Conservation (phyloP, 1,140 invertebrate genomes). For the Achroia grisella region DNA sequence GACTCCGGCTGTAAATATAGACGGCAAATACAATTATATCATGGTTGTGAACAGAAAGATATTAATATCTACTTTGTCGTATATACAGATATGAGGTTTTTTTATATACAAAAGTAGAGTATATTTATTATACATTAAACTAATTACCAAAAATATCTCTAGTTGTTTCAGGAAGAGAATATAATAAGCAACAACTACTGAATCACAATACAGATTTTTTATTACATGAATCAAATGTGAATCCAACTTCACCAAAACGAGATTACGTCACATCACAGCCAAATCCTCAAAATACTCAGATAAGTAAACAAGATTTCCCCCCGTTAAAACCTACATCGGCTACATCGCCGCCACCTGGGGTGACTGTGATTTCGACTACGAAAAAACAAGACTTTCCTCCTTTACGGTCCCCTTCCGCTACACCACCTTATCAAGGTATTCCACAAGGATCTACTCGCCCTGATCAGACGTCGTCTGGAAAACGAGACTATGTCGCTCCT, state of each 20-base stretch:
- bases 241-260: slow-evolving; percentile 6
- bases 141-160: too few relatives aligned
- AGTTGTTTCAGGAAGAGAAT: slow-evolving; percentile 29
- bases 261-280: slow-evolving; percentile 11
- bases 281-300: slow-evolving; percentile 3
- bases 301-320: not conserved
- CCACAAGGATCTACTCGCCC: slow-evolving; percentile 9
- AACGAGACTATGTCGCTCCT: slow-evolving; percentile 39
- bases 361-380: not conserved
- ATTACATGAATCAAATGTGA: slow-evolving; percentile 38
- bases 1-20: too few relatives aligned
- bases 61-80: too few relatives aligned
- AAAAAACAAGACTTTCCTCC: slow-evolving; percentile 3
- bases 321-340: slow-evolving; percentile 6
- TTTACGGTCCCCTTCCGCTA: not conserved
- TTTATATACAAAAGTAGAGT: too few relatives aligned
- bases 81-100: too few relatives aligned
- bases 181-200: slow-evolving; percentile 24
- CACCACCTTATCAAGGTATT: not conserved
- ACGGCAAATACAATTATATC: too few relatives aligned
- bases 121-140: too few relatives aligned
- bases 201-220: slow-evolving; percentile 53
- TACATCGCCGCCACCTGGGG: not conserved
- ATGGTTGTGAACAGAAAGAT: too few relatives aligned
- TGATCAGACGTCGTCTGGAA: slow-evolving; percentile 21